Conservation (phyloP, 2,797 vertebrate species). For the Menidia menidia region DNA sequence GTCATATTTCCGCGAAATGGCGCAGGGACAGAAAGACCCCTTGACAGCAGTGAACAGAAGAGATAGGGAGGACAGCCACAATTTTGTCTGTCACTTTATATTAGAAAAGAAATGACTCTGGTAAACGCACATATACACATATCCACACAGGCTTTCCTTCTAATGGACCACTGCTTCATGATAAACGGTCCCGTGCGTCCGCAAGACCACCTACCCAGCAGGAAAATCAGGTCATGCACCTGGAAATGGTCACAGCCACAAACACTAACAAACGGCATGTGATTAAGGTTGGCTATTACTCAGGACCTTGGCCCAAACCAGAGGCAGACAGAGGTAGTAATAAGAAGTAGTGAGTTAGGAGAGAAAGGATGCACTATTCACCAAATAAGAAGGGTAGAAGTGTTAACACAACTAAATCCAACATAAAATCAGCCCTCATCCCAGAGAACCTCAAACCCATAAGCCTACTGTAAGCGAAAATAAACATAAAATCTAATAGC, state of each 20-base stretch:
- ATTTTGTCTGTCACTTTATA: conserved; percentile 93
- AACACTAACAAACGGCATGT: conserved; percentile 76
- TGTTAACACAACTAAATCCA: conserved; percentile 32
- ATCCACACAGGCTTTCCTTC: conserved; percentile 79
- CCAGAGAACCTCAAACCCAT: not conserved
- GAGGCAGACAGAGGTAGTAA: conserved; percentile 47
- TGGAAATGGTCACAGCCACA: conserved; percentile 78
- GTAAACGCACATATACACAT: conserved; percentile 58
- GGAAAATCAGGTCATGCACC: conserved; percentile 77
- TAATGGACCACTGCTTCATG: conserved; percentile 85
- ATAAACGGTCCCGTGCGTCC: conserved; percentile 83
- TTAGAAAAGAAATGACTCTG: conserved; percentile 90
- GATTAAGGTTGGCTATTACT: conserved; percentile 75
- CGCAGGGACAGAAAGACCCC: conserved; percentile 69
- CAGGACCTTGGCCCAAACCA: conserved; percentile 54
- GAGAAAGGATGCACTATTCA: conserved; percentile 11
- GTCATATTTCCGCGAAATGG: conserved; percentile 92
- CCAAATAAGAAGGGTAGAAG: conserved; percentile 15
- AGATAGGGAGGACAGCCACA: conserved; percentile 86
- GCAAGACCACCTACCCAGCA: conserved; percentile 81
- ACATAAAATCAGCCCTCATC: not conserved
- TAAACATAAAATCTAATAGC: not conserved
- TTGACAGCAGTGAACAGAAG: conserved; percentile 48
- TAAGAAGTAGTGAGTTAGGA: conserved; percentile 18
- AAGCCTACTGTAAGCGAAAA: not conserved